Evolutionary conservation across 2,797 vertebrate genomes (phyloP), one percentile per base, ranked within the genome.

Genomic region (Taenioides sp.): DNA sequence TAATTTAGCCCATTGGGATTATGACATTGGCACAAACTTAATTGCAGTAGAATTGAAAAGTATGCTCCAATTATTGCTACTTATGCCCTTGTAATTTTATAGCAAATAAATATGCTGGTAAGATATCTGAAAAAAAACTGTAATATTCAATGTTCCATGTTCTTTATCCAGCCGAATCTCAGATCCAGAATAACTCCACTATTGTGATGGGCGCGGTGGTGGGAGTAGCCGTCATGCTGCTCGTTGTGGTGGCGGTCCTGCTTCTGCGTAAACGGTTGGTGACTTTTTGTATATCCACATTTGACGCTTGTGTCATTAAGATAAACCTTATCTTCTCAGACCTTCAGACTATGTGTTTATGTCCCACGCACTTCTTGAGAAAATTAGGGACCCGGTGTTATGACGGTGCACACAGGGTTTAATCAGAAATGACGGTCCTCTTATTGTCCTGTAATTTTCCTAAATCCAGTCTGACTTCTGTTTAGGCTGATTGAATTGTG

Each of bases 231-330:
- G 58, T 95, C 0, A 93, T 98, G 4, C 40, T 96, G 60, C 27
- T 93, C 0, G 66, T 96, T 12, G 91, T 95, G 6, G 92, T 86
- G 0, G 70, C 71, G 0, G 89, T 96, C 57, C 66, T 97, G 73
- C 88, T 97, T 17, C 22, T 97, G 66, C 92, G 93, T 64, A 93
- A 83, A 86, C 90, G 96, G 98, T 96, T 78, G 74, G 93, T 77
- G 72, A 71, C 68, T 18, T n/a, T 47, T 70, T 70, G 70, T 60
- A 49, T 0, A 0, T 79, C 58, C 59, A 80, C 75, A 31, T 73
- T 74, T 60, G 69, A 62, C 69, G 59, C 50, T 65, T 76, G 67
- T 84, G 73, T 86, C 78, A 76, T 75, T 80, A 61, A 79, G 75
- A 86, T 87, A 83, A 84, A 83, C 83, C 58, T 85, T 74, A 80